phyloP scores from a whole-genome alignment of 2,113 vertebrate species.

The Archilochus colubris region DNA sequence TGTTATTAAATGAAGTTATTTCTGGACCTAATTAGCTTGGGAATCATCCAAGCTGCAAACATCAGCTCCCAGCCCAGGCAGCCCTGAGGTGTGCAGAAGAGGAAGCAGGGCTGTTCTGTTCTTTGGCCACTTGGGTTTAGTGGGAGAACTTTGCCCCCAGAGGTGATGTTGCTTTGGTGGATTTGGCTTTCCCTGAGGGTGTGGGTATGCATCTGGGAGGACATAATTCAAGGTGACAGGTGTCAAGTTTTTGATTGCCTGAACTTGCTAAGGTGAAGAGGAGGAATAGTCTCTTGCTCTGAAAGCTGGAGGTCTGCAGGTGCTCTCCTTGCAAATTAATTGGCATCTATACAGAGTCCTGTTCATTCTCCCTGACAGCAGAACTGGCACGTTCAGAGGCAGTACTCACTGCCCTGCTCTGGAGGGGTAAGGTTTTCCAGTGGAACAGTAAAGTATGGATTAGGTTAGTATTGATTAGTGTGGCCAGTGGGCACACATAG shows the following conservation, averaged over 20 bases:
- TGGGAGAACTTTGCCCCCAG: neutral
- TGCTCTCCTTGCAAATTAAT: neutral
- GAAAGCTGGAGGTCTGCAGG: neutral
- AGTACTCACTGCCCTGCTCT: neutral
- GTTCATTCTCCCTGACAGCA: neutral
- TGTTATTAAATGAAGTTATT: neutral
- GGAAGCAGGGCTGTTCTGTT: neutral
- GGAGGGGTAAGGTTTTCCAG: fast-evolving
- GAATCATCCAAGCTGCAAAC: neutral
- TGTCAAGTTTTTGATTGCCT: neutral
- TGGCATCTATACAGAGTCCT: fast-evolving
- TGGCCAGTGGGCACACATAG: neutral
- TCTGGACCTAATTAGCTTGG: neutral
- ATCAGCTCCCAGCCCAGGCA: neutral
- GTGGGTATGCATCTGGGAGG: neutral
- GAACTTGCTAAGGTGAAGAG: neutral
- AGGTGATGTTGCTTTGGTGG: neutral
- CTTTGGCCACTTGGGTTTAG: neutral
- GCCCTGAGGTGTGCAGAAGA: neutral
- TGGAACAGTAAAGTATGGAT: too few relatives aligned
- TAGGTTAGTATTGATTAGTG: too few relatives aligned
- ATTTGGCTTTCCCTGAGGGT: neutral
- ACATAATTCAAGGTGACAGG: neutral
- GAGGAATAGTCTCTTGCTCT: neutral
- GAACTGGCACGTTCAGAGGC: neutral